These are phyloP conservation scores for Styela clava DNA, from an alignment of 23 tunicate genomes.

Conservation along the genomic window DNA sequence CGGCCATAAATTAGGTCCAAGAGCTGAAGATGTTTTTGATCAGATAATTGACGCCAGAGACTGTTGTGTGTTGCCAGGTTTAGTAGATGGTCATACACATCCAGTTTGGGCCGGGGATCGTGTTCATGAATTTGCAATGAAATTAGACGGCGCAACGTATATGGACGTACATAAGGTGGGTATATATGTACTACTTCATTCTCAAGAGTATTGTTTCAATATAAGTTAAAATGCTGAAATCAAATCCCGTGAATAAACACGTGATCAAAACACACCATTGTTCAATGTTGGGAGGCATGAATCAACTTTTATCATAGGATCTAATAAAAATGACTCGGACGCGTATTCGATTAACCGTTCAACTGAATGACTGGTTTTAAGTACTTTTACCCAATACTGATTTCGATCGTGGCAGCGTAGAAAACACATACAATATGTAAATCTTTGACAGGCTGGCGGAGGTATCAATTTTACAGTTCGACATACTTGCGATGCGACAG, in stretches of 20 bases:
- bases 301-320: no score
- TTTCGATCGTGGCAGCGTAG: no score
- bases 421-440: no score
- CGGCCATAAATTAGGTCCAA: neutral
- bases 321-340: no score
- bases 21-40: slow-evolving; percentile 37
- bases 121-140: slow-evolving; percentile 94
- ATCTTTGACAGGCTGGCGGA: slow-evolving; percentile 98
- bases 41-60: slow-evolving; percentile 65
- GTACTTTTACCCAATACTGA: no score
- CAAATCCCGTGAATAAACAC: no score
- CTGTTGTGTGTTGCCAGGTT: slow-evolving; percentile 86
- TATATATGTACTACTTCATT: neutral
- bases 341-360: no score
- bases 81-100: slow-evolving; percentile 93
- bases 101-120: slow-evolving; percentile 98
- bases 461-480: slow-evolving; percentile 94
- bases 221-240: no score
- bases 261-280: no score
- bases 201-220: neutral
- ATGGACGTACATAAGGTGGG: slow-evolving; percentile 91
- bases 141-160: slow-evolving; percentile 87
- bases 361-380: no score
- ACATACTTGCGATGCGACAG: slow-evolving; percentile 71
- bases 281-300: no score